Evolutionary conservation across 1,140 invertebrate genomes (phyloP).

Genomic region (Araneus ventricosus): DNA sequence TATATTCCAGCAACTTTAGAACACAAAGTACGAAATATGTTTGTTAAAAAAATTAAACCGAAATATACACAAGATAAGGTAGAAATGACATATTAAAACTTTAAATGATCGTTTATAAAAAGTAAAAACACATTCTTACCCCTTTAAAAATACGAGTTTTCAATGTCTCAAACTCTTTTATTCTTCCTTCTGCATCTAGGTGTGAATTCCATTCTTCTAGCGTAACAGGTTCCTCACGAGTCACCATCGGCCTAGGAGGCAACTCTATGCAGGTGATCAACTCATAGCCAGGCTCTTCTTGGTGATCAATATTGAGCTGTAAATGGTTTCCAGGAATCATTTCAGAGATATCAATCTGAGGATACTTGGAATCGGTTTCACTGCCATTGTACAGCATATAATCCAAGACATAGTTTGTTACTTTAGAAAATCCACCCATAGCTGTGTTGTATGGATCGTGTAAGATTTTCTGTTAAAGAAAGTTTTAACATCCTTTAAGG

Average conservation of each 20-base stretch:
- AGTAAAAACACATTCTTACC: conserved; percentile 82
- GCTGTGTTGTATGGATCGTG: conserved; percentile 89
- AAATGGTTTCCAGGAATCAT: conserved; percentile 82
- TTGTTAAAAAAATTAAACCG: too few species aligned
- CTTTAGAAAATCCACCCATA: conserved; percentile 90
- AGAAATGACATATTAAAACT: too few species aligned
- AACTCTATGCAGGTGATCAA: conserved; percentile 80
- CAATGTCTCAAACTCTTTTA: conserved; percentile 81
- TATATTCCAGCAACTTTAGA: too few species aligned
- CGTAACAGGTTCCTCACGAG: conserved; percentile 86
- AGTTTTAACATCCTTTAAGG: neutral
- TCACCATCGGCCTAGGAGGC: conserved; percentile 79
- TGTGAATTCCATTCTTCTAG: conserved; percentile 89
- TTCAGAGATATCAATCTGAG: conserved; percentile 83
- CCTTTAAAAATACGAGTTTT: conserved; percentile 84
- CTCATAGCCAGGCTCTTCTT: conserved; percentile 80
- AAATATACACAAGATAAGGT: too few species aligned
- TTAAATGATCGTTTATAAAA: too few species aligned
- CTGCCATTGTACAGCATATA: conserved; percentile 76
- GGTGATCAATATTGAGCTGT: conserved; percentile 80
- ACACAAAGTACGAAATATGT: too few species aligned
- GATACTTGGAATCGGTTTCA: conserved; percentile 76
- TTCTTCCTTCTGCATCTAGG: conserved; percentile 87
- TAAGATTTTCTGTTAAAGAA: conserved; percentile 80
- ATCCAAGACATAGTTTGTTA: conserved; percentile 85